Evolutionary conservation across 1,140 invertebrate genomes (phyloP).

Genomic region (Agrilus planipennis): DNA sequence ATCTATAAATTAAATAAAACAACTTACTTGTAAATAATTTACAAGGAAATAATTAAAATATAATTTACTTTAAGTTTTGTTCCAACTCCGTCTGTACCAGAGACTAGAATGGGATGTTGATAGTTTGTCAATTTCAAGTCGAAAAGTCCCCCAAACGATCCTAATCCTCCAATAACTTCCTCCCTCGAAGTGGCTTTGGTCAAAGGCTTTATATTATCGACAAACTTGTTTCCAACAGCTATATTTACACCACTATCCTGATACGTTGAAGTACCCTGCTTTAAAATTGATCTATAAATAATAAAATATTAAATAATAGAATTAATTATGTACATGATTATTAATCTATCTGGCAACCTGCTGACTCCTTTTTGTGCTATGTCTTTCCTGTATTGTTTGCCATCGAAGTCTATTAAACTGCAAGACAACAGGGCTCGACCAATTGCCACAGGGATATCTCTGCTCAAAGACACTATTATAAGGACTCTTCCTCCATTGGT

Average conservation of each 20-base stretch:
- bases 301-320: constrained; percentile 4
- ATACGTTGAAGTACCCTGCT: constrained; percentile 63
- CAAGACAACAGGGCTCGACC: constrained; percentile 58
- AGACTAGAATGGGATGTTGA: constrained; percentile 77
- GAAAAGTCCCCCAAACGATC: constrained; percentile 90
- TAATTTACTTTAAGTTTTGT: constrained; percentile 75
- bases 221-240: constrained; percentile 73
- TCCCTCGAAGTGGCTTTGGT: constrained; percentile 52
- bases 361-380: constrained; percentile 79
- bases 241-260: constrained; percentile 89
- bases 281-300: constrained; percentile 37
- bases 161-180: constrained; percentile 71
- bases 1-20: constrained; percentile 44
- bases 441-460: constrained; percentile 56
- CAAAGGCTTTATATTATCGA: constrained; percentile 70
- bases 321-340: background rate
- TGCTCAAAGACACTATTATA: constrained; percentile 59
- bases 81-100: constrained; percentile 93
- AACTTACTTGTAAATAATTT: background rate
- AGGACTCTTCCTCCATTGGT: constrained; percentile 91
- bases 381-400: constrained; percentile 75
- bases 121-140: constrained; percentile 55
- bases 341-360: constrained; percentile 37
- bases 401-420: constrained; percentile 64
- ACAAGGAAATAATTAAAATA: constrained; percentile 1